Percentiles rank a stretch among this genome's conserved stretches.
These are phyloP conservation scores for Pelecanoides urinatrix DNA, from an alignment of 2,113 vertebrate genomes.

Conservation along the genomic window DNA sequence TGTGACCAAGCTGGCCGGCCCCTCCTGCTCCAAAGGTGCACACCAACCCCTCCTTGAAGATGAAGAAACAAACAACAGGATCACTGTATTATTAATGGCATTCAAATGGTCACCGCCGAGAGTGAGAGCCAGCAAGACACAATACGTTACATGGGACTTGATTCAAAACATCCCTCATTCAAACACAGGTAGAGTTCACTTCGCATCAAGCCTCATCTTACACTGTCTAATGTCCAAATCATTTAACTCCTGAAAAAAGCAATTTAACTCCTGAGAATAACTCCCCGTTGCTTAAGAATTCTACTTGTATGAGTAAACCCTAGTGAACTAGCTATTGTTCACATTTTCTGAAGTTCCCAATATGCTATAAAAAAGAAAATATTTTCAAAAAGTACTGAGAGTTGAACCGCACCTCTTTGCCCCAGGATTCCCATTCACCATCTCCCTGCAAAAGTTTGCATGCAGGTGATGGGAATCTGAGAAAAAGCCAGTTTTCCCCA, in stretches of 20 bases:
- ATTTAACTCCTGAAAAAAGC: background rate
- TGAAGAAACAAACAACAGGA: background rate
- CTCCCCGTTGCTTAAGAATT: background rate
- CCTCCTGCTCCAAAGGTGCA: conserved; percentile 77
- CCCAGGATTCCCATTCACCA: background rate
- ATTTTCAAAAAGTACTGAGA: background rate
- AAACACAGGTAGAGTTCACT: background rate
- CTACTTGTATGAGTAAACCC: background rate
- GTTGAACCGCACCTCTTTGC: background rate
- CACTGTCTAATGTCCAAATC: background rate
- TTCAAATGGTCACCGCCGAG: background rate
- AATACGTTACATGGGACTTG: background rate
- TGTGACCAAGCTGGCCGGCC: conserved; percentile 79
- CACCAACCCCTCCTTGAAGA: conserved; percentile 72
- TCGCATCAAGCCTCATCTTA: background rate
- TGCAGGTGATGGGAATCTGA: background rate
- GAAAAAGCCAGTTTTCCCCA: background rate
- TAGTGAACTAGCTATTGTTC: background rate
- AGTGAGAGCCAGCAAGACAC: background rate
- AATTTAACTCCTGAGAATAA: background rate
- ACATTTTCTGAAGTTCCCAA: background rate
- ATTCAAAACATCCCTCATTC: background rate
- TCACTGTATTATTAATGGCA: background rate
- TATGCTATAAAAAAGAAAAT: background rate
- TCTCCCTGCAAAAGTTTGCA: background rate